phyloP scores from a whole-genome alignment of 2,113 vertebrate species.

The Lepisosteus oculatus region DNA sequence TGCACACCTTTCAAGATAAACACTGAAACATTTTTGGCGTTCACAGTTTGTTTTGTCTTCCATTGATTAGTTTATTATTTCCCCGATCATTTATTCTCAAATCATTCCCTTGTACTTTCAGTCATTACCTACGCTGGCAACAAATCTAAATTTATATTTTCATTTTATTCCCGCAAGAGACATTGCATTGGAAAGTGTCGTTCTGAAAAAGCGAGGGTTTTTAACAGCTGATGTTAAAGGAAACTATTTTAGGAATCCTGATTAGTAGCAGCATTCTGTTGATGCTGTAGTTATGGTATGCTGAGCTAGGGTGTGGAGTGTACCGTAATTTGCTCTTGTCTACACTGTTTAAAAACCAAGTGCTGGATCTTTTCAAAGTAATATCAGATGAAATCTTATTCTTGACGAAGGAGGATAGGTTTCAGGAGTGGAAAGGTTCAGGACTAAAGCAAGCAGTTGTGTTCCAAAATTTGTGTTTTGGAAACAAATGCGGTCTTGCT shows the following conservation, averaged over 20 bases:
- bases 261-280: slow-evolving; percentile 25
- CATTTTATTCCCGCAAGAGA: slow-evolving; percentile 49
- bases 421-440: slow-evolving; percentile 8
- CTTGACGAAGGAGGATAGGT: slow-evolving; percentile 15
- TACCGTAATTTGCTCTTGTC: slow-evolving; percentile 28
- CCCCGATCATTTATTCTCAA: not conserved
- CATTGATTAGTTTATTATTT: not conserved
- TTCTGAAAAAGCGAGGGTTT: slow-evolving; percentile 42
- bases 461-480: slow-evolving; percentile 20
- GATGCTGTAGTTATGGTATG: slow-evolving; percentile 18
- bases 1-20: not conserved
- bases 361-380: slow-evolving; percentile 32
- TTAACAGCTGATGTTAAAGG: slow-evolving; percentile 46
- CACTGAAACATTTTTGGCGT: slow-evolving; percentile 19
- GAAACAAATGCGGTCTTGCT: slow-evolving; percentile 10
- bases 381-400: slow-evolving; percentile 22
- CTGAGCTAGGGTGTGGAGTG: slow-evolving; percentile 17
- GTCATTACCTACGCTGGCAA: slow-evolving; percentile 32
- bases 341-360: slow-evolving; percentile 16
- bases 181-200: slow-evolving; percentile 49
- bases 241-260: slow-evolving; percentile 48
- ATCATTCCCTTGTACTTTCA: slow-evolving; percentile 13
- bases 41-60: slow-evolving; percentile 6
- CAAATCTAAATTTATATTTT: slow-evolving; percentile 51
- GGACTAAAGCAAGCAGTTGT: slow-evolving; percentile 1